phyloP scores from a whole-genome alignment of 2,888 invertebrate genomes.

The Oscheius onirici region DNA sequence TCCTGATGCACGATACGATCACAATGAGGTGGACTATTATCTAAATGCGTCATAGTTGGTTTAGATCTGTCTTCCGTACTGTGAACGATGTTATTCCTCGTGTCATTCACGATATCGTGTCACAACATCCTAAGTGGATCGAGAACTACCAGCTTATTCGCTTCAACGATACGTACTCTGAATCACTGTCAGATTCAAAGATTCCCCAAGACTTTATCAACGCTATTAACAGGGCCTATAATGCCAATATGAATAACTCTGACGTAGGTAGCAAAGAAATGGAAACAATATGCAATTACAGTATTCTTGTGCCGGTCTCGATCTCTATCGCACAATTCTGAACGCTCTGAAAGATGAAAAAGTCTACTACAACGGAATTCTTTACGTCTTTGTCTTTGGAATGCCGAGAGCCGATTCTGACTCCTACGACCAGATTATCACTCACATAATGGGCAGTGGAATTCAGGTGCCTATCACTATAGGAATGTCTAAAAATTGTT shows the following conservation, averaged over 20 bases:
- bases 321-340: slow-evolving; percentile 42
- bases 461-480: slow-evolving; percentile 33
- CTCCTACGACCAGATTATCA: slow-evolving; percentile 41
- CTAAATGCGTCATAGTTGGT: not conserved
- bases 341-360: slow-evolving; percentile 13
- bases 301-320: slow-evolving; percentile 43
- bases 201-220: slow-evolving; percentile 24
- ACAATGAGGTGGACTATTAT: slow-evolving; percentile 36
- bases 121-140: slow-evolving; percentile 48
- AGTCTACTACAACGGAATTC: slow-evolving; percentile 43
- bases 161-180: slow-evolving; percentile 42
- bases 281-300: not conserved
- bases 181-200: not conserved
- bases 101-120: slow-evolving; percentile 48
- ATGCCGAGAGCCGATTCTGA: slow-evolving; percentile 38
- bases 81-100: slow-evolving; percentile 46
- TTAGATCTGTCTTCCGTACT: slow-evolving; percentile 40
- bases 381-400: slow-evolving; percentile 54
- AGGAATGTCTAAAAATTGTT: no score
- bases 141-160: slow-evolving; percentile 46
- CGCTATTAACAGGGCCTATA: slow-evolving; percentile 10
- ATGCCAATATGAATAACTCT: slow-evolving; percentile 26
- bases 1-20: slow-evolving; percentile 49
- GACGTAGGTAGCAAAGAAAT: not conserved
- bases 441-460: slow-evolving; percentile 44